Conservation (phyloP, 2,113 vertebrate species). For the Malurus cyaneus region DNA sequence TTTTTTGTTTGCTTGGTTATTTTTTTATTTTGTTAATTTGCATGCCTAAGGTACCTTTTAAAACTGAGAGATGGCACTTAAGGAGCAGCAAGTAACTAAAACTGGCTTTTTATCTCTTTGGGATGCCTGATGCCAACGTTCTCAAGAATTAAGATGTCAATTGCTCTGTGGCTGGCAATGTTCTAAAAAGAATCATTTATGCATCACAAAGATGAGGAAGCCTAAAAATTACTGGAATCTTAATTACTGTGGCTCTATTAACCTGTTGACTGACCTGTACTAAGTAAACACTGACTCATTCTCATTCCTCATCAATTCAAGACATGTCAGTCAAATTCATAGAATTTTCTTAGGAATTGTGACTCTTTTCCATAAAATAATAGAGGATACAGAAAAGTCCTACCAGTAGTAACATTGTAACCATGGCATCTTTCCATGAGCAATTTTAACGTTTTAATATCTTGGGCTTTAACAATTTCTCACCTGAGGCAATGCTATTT, state of each 20-base stretch:
- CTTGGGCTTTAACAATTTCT: not conserved
- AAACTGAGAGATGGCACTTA: not conserved
- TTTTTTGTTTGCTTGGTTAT: not conserved
- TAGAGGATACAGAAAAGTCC: not conserved
- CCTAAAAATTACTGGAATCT: not conserved
- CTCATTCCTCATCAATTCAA: not conserved
- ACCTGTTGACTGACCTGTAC: not conserved
- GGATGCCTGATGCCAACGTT: not conserved
- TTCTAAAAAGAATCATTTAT: not conserved
- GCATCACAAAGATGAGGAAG: not conserved
- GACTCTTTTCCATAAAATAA: not conserved
- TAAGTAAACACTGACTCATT: not conserved
- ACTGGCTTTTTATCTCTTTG: not conserved
- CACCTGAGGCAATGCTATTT: not conserved
- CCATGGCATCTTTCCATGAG: not conserved
- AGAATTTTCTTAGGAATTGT: not conserved
- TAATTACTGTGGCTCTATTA: not conserved
- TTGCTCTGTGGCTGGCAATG: not conserved
- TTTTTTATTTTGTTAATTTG: not conserved
- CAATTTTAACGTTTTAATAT: not conserved
- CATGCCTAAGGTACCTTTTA: not conserved
- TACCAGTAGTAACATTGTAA: not conserved
- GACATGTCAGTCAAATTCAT: not conserved
- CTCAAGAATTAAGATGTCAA: not conserved
- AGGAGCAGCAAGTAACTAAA: not conserved